Evolutionary conservation across 92 coral and sea anemone genomes (phyloP), one percentile per base, ranked within the genome.

Genomic region (Galaxea fascicularis): DNA sequence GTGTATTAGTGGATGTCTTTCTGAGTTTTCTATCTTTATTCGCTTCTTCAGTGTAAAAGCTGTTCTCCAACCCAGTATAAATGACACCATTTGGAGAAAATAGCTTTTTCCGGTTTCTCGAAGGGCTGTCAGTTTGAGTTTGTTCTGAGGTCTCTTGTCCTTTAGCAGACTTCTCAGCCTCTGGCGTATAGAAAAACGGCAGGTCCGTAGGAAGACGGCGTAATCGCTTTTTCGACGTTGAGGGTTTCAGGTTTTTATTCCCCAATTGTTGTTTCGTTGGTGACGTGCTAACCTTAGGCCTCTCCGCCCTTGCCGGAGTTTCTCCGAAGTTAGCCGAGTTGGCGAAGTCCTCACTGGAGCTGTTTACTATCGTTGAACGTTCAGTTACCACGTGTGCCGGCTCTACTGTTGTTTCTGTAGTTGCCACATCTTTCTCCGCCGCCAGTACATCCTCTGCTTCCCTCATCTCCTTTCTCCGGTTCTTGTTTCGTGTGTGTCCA

Each of bases 131-230:
- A 29, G 31, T 28, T 27, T 65, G 22, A n/a, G 52, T 67, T 66
- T 79, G 74, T 49, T 49, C 27, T 20, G 65, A 3, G 27, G 25
- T 30, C 26, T 65, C 58, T 24, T 24, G 70, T 21, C 53, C 59
- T 20, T 25, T 5, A 26, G 57, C 22, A 12, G 53, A 27, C 29
- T 79, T 71, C 1, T 16, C 70, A 4, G 89, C 12, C n/a, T 73
- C 66, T 35, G 93, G 90, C 16, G 87, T 54, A 66, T 90, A 90
- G 78, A 90, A 90, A 13, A 90, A 27, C 4, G 93, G 93, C 30
- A 90, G 46, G 41, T 86, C 75, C 29, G 87, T 80, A 3, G 93
- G 93, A 13, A 90, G 69, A 63, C 85, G 87, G 27, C 73, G 21
- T 26, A 53, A 39, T 57, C 87, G 82, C 25, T 17, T 83, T 45